Evolutionary conservation across 2,888 invertebrate genomes (phyloP).

Genomic region (Patella pellucida): DNA sequence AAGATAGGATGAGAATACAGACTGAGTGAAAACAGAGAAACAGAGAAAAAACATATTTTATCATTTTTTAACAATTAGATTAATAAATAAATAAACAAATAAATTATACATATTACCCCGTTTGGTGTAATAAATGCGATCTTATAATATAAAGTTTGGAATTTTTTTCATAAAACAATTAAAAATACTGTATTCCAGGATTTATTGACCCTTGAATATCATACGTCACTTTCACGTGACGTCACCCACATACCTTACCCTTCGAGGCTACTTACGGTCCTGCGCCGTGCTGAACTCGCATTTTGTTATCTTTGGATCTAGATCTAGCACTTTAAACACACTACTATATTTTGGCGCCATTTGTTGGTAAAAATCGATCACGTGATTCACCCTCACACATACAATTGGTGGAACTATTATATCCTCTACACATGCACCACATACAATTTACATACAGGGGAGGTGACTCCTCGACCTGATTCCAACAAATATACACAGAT

Average conservation of each 20-base stretch:
- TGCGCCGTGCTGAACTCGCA: neutral
- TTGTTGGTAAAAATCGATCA: neutral
- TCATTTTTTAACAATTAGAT: too few species aligned
- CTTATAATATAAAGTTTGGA: too few species aligned
- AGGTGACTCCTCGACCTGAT: neutral
- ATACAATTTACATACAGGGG: neutral
- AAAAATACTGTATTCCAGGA: too few species aligned
- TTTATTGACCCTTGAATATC: neutral
- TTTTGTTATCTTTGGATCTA: slow-evolving; percentile 5
- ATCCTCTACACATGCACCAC: neutral
- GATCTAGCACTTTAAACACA: slow-evolving; percentile 2
- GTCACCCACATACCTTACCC: neutral
- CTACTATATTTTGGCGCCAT: slow-evolving; percentile 1
- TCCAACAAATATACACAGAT: slow-evolving; percentile 1
- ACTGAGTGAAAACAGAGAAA: too few species aligned
- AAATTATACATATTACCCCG: too few species aligned
- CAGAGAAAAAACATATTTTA: too few species aligned
- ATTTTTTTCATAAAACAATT: too few species aligned
- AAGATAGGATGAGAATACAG: too few species aligned
- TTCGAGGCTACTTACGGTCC: neutral
- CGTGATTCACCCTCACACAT: too few species aligned
- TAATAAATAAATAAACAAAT: too few species aligned
- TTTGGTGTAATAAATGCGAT: too few species aligned
- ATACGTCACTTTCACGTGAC: slow-evolving; percentile 6
- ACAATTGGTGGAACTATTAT: neutral